phyloP scores from a whole-genome alignment of 1,140 invertebrate genomes.

The Asbolus verrucosus region DNA sequence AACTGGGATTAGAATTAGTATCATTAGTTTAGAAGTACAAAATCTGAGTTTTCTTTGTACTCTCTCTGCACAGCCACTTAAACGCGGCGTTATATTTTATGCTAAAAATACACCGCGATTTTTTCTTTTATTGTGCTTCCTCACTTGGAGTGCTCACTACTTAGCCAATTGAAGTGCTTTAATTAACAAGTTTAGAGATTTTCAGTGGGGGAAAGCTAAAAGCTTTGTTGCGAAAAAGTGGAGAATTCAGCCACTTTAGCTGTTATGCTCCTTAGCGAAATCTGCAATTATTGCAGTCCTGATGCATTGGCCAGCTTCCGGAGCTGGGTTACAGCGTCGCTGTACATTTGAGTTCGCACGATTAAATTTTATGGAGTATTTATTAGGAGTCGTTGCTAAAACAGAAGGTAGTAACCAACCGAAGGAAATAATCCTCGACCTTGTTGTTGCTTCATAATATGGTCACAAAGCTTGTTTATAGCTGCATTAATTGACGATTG shows the following conservation, averaged over 20 bases:
- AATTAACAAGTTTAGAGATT: conserved; percentile 11
- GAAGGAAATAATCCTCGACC: too few species aligned
- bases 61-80: conserved; percentile 6
- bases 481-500: neutral
- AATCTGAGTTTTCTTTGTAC: conserved; percentile 37
- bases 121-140: neutral
- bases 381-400: too few species aligned
- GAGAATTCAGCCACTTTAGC: neutral
- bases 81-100: neutral
- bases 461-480: too few species aligned
- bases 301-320: too few species aligned
- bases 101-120: conserved; percentile 2
- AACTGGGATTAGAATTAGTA: conserved; percentile 39
- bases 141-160: neutral
- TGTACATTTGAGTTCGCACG: too few species aligned
- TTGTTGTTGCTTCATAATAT: too few species aligned
- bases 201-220: conserved; percentile 1
- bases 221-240: neutral
- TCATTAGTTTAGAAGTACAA: conserved; percentile 39
- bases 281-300: neutral
- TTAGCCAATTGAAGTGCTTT: conserved; percentile 6
- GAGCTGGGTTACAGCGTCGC: too few species aligned
- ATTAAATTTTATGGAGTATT: too few species aligned
- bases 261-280: neutral
- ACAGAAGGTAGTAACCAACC: too few species aligned